Evolutionary conservation across 1,140 invertebrate genomes (phyloP), one percentile per base, ranked within the genome.

Genomic region (Octopus bimaculoides): DNA sequence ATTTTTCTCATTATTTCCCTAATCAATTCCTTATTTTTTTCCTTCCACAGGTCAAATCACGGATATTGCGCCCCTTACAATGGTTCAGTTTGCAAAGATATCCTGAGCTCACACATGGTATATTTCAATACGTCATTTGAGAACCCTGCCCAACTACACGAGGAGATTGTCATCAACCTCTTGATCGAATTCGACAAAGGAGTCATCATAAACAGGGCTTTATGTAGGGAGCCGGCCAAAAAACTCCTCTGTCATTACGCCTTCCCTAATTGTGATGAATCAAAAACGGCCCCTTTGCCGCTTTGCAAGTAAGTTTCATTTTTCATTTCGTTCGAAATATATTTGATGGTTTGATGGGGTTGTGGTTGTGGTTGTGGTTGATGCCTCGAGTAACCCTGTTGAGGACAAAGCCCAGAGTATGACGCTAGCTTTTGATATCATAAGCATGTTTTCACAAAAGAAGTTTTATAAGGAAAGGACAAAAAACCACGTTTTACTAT

Each of bases 181-280:
- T 77, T 82, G 76, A 55, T 78, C 12, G 82, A 84, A 69, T 69
- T 69, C 66, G 66, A 69, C 6, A 20, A 69, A 20, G 66, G 26
- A 8, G 17, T 69, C 8, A 69, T 69, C 14, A 5, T 14, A 8
- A 14, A 69, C 26, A 14, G 66, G 17, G 95, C 96, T 83, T 94
- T 95, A 74, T 98, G 97, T 91, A 92, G 94, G 75, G 93, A 92
- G 83, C 94, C 95, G 76, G 96, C 96, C 56, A 95, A 97, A 90
- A 94, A 94, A 89, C 91, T 98, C 85, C 91, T 98, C 14, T 98
- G 97, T 90, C 92, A 94, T 76, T 97, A 96, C 91, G 96, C 96
- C 14, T 98, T 97, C 91, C 96, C 96, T 5, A 93, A 95, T 86
- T 98, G 97, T 88, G 91, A 93, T 69, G 92, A 92, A 17, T 82